phyloP scores from a whole-genome alignment of 2,113 vertebrate genomes.

The Corythaixoides concolor region DNA sequence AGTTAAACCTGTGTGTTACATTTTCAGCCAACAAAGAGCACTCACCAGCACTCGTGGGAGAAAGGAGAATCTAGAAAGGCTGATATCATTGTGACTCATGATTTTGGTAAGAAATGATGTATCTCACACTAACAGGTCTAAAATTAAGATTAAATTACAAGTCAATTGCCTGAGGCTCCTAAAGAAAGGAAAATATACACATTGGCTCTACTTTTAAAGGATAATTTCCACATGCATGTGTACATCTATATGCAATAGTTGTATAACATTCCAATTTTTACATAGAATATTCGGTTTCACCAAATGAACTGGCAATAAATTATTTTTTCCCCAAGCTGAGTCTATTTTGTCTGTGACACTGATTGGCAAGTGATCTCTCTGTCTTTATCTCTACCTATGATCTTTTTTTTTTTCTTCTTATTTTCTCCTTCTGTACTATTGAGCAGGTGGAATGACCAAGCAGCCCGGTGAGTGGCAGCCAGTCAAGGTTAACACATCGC shows the following conservation, averaged over 20 bases:
- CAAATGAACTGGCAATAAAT: background rate
- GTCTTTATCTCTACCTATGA: background rate
- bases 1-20: background rate
- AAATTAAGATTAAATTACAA: background rate
- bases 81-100: background rate
- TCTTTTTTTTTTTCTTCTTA: background rate
- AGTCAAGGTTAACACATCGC: background rate
- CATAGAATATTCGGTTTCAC: background rate
- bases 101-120: background rate
- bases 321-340: background rate
- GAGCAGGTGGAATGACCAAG: background rate
- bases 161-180: background rate
- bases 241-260: background rate
- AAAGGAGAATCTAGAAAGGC: background rate
- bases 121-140: background rate
- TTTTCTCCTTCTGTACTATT: background rate
- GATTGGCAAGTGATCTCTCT: background rate
- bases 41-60: background rate
- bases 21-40: background rate
- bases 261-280: background rate
- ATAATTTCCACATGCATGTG: background rate
- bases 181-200: background rate
- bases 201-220: background rate
- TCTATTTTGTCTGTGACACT: background rate
- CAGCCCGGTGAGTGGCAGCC: background rate